Evolutionary conservation across 2,113 vertebrate genomes (phyloP).

Genomic region (Aspiorhynchus laticeps): DNA sequence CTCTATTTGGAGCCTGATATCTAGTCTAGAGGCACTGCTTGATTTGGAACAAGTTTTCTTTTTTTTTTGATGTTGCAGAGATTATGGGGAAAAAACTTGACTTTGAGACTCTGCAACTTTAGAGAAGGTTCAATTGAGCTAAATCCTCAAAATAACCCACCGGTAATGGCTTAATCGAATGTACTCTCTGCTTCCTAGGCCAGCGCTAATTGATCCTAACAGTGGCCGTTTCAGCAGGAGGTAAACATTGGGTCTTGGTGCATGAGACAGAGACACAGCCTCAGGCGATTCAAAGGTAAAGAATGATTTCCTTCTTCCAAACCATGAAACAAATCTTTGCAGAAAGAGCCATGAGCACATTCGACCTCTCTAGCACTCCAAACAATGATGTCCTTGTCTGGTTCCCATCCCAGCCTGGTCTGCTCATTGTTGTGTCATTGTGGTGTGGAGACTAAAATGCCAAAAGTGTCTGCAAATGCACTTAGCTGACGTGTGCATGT

Average conservation of each 20-base stretch:
- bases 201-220: slow-evolving; percentile 40
- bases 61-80: slow-evolving; percentile 20
- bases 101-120: background rate
- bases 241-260: background rate
- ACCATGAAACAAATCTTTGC: slow-evolving; percentile 19
- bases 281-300: background rate
- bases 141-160: slow-evolving; percentile 54
- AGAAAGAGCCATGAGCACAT: background rate
- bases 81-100: slow-evolving; percentile 24
- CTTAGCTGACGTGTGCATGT: slow-evolving; percentile 40
- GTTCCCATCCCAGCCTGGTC: slow-evolving; percentile 26
- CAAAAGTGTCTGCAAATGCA: slow-evolving; percentile 36
- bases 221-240: slow-evolving; percentile 33
- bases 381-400: slow-evolving; percentile 49
- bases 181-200: slow-evolving; percentile 24
- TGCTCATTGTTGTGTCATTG: slow-evolving; percentile 40
- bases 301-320: background rate
- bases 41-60: slow-evolving; percentile 25
- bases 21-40: slow-evolving; percentile 22
- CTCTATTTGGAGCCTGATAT: slow-evolving; percentile 42
- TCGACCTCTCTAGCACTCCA: background rate
- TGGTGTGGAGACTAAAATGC: slow-evolving; percentile 19
- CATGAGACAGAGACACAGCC: background rate
- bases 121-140: slow-evolving; percentile 7
- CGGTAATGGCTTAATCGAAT: slow-evolving; percentile 60